A percentile compares a stretch with the other conserved stretches of the same genome.
Conservation (phyloP, 2,113 vertebrate species). For the Pollimyrus isidori region DNA sequence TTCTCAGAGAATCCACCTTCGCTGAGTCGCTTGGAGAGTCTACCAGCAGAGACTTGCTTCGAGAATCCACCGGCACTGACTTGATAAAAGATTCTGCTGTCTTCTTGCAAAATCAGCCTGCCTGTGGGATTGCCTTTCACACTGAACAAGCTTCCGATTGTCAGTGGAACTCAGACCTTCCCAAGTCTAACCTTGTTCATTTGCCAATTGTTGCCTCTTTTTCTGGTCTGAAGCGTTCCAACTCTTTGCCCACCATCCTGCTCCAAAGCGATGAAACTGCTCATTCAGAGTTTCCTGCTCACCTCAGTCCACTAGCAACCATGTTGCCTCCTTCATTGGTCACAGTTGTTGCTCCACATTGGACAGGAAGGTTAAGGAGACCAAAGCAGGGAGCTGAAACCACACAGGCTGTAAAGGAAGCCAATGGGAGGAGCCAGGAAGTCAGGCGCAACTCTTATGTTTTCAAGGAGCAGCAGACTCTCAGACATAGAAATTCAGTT, state of each 20-base stretch:
- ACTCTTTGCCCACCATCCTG: neutral
- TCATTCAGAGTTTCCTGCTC: neutral
- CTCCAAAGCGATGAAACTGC: neutral
- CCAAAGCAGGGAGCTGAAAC: slow-evolving; percentile 35
- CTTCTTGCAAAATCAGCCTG: neutral
- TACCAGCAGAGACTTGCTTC: neutral
- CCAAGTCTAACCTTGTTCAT: neutral
- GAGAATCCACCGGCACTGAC: neutral
- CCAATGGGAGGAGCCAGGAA: slow-evolving; percentile 30
- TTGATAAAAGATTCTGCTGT: neutral
- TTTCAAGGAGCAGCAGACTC: neutral
- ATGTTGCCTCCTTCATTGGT: slow-evolving; percentile 62
- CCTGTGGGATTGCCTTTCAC: neutral
- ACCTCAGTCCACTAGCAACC: neutral
- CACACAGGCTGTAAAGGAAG: slow-evolving; percentile 28
- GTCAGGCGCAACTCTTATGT: neutral
- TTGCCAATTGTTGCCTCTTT: neutral
- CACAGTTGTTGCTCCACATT: slow-evolving; percentile 56
- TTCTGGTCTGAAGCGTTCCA: neutral
- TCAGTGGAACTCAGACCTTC: neutral
- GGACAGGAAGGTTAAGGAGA: slow-evolving; percentile 42
- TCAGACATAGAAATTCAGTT: neutral
- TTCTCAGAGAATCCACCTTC: neutral
- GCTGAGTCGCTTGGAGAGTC: neutral
- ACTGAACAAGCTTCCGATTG: neutral